A percentile compares a stretch with the other conserved stretches of the same genome.
Evolutionary conservation across 2,797 vertebrate genomes (phyloP).

Genomic region (Hylomyscus alleni): DNA sequence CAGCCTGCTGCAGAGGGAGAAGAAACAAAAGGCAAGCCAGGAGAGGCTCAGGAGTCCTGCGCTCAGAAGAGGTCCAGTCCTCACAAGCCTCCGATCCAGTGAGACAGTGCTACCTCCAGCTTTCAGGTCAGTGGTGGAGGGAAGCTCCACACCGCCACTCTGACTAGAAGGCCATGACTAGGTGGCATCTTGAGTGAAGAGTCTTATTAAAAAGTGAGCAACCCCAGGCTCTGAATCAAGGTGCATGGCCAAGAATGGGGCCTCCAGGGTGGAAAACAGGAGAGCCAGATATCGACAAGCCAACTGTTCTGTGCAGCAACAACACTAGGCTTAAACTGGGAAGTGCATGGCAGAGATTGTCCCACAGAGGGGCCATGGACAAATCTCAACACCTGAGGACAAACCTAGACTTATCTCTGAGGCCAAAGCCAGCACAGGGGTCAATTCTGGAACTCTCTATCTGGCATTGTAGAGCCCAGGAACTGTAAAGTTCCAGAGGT

Average conservation of each 20-base stretch:
- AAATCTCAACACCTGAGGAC: not conserved
- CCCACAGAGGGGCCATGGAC: not conserved
- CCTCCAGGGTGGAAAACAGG: not conserved
- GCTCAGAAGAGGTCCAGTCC: not conserved
- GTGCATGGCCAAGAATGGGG: not conserved
- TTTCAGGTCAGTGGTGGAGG: not conserved
- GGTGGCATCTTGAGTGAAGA: not conserved
- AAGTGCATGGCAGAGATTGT: not conserved
- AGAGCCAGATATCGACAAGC: not conserved
- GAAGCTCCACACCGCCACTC: not conserved
- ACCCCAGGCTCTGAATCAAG: not conserved
- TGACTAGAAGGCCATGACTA: not conserved
- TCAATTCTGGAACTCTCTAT: not conserved
- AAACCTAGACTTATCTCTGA: not conserved
- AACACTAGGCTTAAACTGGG: not conserved
- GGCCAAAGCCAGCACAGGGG: not conserved
- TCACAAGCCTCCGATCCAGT: not conserved
- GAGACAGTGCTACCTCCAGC: not conserved
- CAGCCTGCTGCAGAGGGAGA: not conserved
- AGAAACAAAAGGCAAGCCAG: not conserved
- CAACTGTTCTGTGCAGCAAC: not conserved
- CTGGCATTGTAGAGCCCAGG: not conserved
- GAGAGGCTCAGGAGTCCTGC: not conserved
- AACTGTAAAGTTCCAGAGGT: not conserved
- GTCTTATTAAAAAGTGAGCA: not conserved